Conservation (phyloP, 37 sponge, comb jelly and placozoan species). For the Diacarnus erythraeanus region DNA sequence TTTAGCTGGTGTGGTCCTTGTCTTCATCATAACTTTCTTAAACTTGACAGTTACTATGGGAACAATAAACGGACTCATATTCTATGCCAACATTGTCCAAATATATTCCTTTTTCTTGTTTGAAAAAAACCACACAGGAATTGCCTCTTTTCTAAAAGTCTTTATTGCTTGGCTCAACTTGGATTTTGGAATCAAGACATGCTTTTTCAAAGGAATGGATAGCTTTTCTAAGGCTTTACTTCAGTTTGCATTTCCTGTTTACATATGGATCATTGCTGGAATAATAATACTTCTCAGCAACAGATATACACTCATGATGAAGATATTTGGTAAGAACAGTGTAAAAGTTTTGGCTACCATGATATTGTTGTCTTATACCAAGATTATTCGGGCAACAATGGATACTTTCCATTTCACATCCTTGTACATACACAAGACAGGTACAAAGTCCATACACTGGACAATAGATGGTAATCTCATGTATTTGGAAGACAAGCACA, state of each 20-base stretch:
- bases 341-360: slow-evolving; percentile 15
- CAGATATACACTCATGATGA: not conserved
- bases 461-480: slow-evolving; percentile 6
- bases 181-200: slow-evolving; percentile 11
- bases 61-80: slow-evolving; percentile 46
- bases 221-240: slow-evolving; percentile 7
- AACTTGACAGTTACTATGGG: slow-evolving; percentile 54
- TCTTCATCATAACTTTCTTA: slow-evolving; percentile 22
- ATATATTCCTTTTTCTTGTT: not conserved
- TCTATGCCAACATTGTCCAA: slow-evolving; percentile 41
- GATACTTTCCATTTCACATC: not conserved
- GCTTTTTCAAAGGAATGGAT: slow-evolving; percentile 49
- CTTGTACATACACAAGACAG: not conserved
- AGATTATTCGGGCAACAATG: slow-evolving; percentile 3
- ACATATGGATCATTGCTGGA: slow-evolving; percentile 18
- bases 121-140: not conserved
- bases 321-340: not conserved
- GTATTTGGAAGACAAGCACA: slow-evolving; percentile 4
- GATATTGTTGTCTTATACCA: slow-evolving; percentile 16
- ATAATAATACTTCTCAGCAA: slow-evolving; percentile 2
- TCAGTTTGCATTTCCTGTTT: slow-evolving; percentile 30
- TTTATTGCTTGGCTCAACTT: slow-evolving; percentile 46
- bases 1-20: slow-evolving; percentile 24
- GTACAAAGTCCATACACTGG: not conserved
- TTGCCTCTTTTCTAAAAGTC: not conserved